Base-by-base conservation (phyloP, 2,797 vertebrate genomes). In the Centropyge bicolor region DNA sequence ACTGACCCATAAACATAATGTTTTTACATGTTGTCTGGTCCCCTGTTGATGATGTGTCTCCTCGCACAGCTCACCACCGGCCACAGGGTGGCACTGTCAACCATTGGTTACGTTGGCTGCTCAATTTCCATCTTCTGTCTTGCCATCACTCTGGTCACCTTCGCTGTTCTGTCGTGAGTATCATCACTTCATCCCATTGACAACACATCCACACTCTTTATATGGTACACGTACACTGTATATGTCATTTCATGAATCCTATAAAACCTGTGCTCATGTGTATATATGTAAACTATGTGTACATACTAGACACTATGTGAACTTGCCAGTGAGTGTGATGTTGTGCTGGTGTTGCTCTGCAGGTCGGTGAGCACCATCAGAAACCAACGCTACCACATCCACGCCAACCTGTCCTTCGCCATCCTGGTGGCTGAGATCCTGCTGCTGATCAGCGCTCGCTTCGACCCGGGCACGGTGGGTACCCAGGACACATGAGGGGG, bases 331-430 rank as follows among this genome's bases (percentile, higher is more conserved):
- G 17, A 12, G 51, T 24, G 20, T 70, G 65, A 43, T 31, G 51
- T 52, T 70, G 46, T 70, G 20, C 1, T 27, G 56, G n/a, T 78
- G 27, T 43, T 75, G 14, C 49, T 82, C 61, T 82, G 19, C 92
- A 99, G 98, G 76, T 99, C 98, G 0, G 98, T 98, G 64, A 99
- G 97, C 88, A 98, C 98, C 86, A 98, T 99, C 70, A 94, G 97
- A 40, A 99, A 97, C 92, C 98, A 99, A 77, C 97, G 98, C 46
- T 98, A 99, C 92, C 98, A 99, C 89, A 99, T 99, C 93, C 98
- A 99, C 0, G 97, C 97, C 89, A 99, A 99, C 91, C 93, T 99
- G 80, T 97, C 97, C 57, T 97, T 97, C 0, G 96, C 98, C 7
- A 96, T 99, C 76, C 93, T 99, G 82, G 96, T 98, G 88, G 98